Evolutionary conservation across 2,113 vertebrate species (phyloP), one percentile per base, ranked within the genome.

Genomic region (Saimiri boliviensis): DNA sequence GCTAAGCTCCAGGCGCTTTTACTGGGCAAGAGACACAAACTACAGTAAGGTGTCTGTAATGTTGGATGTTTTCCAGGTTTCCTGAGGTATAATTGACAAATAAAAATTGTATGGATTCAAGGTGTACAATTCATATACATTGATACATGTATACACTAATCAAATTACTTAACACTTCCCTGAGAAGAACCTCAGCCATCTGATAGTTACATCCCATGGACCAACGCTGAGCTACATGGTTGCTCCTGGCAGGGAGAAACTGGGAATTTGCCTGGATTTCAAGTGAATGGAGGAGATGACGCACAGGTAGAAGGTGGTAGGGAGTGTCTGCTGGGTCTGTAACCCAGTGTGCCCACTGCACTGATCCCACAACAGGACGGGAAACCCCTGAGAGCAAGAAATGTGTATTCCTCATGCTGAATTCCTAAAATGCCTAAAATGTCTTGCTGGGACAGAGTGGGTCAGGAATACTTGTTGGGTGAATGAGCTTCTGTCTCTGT

Each of bases 241-340:
- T 0, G 1, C 27, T 14, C 2, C 60, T 32, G 60, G 60, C 4
- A 0, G 60, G 60, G 60, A 63, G 23, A 58, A 23, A 58, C 56
- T 58, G 56, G 56, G 0, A 58, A 58, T 58, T 10, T 58, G 56
- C 56, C 56, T 58, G 56, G 3, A 1, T 58, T 25, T 58, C 56
- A 58, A 10, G 9, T 58, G 56, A 58, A 58, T 25, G 1, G 2
- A 58, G 56, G 56, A 10, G 56, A 58, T 58, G 23, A 58, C 56
- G 0, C 56, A 10, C 23, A 25, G 23, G 56, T 25, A 58, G 56
- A 58, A 25, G 23, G 56, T 25, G 20, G 56, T 58, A 25, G 56
- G 56, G 23, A 25, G 56, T 25, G 9, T 58, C 23, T 58, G 9
- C 56, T 58, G 56, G 56, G 56, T 58, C 56, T 58, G 23, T 4